Evolutionary conservation across 2,888 invertebrate species (phyloP).

Genomic region (Meteorus colon): DNA sequence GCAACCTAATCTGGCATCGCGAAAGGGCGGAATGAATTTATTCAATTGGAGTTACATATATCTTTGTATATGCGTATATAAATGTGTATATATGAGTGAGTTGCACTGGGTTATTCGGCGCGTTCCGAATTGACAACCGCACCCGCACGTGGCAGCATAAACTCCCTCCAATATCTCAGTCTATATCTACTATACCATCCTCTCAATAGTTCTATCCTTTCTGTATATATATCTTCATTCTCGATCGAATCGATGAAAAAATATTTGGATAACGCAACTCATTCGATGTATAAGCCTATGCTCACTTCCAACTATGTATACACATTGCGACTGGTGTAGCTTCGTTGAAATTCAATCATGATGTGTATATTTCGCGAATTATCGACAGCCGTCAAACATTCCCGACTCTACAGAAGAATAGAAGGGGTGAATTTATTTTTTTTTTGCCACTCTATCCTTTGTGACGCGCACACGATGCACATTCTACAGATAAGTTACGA

Average conservation of each 20-base stretch:
- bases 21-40: constrained; percentile 65
- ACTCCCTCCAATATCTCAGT: constrained; percentile 24
- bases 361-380: constrained; percentile 42
- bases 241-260: constrained; percentile 38
- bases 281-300: constrained; percentile 46
- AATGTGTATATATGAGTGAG: constrained; percentile 20
- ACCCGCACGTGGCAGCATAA: constrained; percentile 48
- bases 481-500: neutral
- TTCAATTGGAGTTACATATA: constrained; percentile 63
- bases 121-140: constrained; percentile 47
- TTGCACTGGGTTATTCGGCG: constrained; percentile 42
- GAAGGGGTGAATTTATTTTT: constrained; percentile 33
- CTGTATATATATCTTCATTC: neutral
- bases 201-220: neutral
- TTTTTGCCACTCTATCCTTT: constrained; percentile 2
- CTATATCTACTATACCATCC: constrained; percentile 1
- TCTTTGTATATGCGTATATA: neutral
- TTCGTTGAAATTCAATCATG: constrained; percentile 46
- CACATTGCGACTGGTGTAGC: constrained; percentile 33
- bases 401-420: neutral
- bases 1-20: constrained; percentile 66
- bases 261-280: constrained; percentile 50
- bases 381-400: constrained; percentile 34
- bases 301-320: neutral
- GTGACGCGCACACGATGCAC: constrained; percentile 4